Percentiles rank a stretch among this genome's conserved stretches.
Conservation (phyloP, 2,113 vertebrate species). For the Dromaius novaehollandiae region DNA sequence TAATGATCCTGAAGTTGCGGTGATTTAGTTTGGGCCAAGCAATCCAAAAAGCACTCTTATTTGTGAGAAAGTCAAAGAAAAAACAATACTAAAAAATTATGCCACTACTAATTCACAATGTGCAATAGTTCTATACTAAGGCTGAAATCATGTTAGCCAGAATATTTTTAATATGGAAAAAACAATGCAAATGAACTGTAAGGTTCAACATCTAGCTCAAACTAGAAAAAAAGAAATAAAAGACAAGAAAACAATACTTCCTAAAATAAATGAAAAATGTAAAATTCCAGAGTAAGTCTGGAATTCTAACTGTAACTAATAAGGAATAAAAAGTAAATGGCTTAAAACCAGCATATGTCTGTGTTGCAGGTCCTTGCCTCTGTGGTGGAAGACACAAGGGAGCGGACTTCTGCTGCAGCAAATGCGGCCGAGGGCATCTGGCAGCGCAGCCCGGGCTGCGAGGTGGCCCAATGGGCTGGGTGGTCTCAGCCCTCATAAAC, state of each 20-base stretch:
- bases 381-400: rapidly evolving
- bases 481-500: background rate
- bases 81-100: background rate
- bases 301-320: background rate
- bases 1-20: background rate
- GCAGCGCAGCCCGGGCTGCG: background rate
- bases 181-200: background rate
- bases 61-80: background rate
- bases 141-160: background rate
- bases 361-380: rapidly evolving
- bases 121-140: background rate
- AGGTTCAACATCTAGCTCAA: background rate
- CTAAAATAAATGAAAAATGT: background rate
- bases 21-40: background rate
- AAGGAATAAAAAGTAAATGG: background rate
- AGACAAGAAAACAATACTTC: background rate
- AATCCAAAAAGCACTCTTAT: background rate
- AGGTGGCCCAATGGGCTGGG: background rate
- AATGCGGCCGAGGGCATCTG: background rate
- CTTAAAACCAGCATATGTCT: rapidly evolving
- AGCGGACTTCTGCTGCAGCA: background rate
- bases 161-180: background rate
- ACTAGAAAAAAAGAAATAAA: background rate
- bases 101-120: background rate
- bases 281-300: background rate